Percentiles rank a stretch among this genome's conserved stretches.
Evolutionary conservation across 2,888 invertebrate species (phyloP).

Genomic region (Hylaea fasciaria): DNA sequence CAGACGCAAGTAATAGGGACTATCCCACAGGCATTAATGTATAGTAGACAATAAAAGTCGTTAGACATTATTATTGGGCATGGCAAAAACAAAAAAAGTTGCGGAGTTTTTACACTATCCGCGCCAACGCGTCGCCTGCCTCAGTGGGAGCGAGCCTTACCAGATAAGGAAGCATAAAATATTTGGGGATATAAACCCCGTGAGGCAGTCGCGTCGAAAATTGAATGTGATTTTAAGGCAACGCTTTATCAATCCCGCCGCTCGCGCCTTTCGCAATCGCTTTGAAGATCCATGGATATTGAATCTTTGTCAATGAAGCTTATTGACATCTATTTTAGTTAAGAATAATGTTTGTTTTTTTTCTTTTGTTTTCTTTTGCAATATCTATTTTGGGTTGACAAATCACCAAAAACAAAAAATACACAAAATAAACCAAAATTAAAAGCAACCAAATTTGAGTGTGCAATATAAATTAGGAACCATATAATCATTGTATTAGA

Average conservation of each 20-base stretch:
- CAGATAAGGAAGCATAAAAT: constrained; percentile 30
- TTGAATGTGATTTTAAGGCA: constrained; percentile 52
- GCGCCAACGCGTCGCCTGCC: background rate
- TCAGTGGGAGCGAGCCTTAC: constrained; percentile 5
- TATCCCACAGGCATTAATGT: too few species aligned
- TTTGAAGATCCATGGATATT: constrained; percentile 32
- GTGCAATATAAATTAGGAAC: too few species aligned
- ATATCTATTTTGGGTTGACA: too few species aligned
- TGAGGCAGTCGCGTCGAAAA: constrained; percentile 46
- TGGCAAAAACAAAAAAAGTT: too few species aligned
- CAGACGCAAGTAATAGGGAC: too few species aligned
- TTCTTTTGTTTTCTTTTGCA: background rate
- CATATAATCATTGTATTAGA: too few species aligned
- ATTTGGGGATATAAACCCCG: constrained; percentile 35
- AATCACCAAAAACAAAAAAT: too few species aligned
- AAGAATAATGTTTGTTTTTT: constrained; percentile 9
- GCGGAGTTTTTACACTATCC: background rate
- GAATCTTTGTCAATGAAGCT: constrained; percentile 25
- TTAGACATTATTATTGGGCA: too few species aligned
- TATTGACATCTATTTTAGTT: constrained; percentile 23
- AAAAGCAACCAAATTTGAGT: too few species aligned
- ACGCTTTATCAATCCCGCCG: constrained; percentile 39
- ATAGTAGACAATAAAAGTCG: too few species aligned
- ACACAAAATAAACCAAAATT: too few species aligned
- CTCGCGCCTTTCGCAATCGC: constrained; percentile 43